phyloP scores from a whole-genome alignment of 2,113 vertebrate species.

The Rhinoderma darwinii region DNA sequence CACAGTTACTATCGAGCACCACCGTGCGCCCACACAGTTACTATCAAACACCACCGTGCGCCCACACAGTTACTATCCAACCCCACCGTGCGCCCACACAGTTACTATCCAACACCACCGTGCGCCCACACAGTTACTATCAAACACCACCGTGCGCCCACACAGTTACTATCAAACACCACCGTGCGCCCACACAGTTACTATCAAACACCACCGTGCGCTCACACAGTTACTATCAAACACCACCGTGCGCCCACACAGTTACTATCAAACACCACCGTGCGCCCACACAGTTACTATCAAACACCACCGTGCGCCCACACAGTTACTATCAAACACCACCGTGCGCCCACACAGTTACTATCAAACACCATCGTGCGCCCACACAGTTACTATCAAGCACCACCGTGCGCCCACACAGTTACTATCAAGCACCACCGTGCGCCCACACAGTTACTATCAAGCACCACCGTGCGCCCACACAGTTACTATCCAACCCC shows the following conservation, averaged over 20 bases:
- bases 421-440: background rate
- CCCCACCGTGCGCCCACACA: too few species aligned
- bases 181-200: rapidly evolving
- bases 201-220: too few species aligned
- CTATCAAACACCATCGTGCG: background rate
- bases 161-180: background rate
- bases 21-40: too few species aligned
- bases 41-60: background rate
- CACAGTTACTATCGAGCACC: rapidly evolving
- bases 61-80: rapidly evolving
- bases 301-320: background rate
- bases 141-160: too few species aligned
- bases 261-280: too few species aligned
- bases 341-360: too few species aligned
- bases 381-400: rapidly evolving
- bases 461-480: too few species aligned
- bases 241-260: background rate
- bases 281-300: too few species aligned
- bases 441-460: background rate
- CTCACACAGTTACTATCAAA: too few species aligned
- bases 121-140: background rate
- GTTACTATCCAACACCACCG: background rate
- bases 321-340: rapidly evolving
- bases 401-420: too few species aligned
- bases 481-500: background rate